Conservation (phyloP, 2,113 vertebrate species). For the Halcyon malimbica region DNA sequence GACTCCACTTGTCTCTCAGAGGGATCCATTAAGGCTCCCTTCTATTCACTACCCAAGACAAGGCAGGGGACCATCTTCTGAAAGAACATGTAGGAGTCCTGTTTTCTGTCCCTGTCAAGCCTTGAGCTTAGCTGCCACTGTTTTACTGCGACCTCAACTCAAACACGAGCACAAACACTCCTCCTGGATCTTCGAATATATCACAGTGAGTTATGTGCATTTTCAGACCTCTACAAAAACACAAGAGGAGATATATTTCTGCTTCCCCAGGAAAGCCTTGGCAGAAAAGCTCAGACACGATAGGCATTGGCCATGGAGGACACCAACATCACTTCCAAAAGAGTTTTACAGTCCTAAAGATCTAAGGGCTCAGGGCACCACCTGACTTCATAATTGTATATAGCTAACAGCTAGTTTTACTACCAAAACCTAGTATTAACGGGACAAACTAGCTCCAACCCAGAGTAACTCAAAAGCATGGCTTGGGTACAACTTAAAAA, state of each 20-base stretch:
- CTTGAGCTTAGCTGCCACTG: background rate
- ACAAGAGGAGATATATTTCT: background rate
- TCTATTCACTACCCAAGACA: background rate
- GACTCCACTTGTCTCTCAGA: background rate
- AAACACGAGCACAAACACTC: background rate
- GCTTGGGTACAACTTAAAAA: background rate
- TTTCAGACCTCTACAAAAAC: background rate
- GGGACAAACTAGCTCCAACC: background rate
- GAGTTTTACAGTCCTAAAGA: background rate
- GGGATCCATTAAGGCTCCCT: background rate
- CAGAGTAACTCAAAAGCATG: background rate
- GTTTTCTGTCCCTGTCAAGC: background rate
- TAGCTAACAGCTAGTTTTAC: background rate
- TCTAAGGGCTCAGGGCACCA: background rate
- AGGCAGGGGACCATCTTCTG: background rate
- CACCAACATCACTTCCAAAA: background rate
- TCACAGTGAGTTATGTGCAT: background rate
- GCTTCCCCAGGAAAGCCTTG: background rate
- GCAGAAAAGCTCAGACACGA: background rate
- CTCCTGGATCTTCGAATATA: background rate
- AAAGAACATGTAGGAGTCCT: accelerated
- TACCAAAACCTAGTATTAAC: background rate
- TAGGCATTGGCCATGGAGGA: accelerated
- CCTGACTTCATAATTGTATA: accelerated
- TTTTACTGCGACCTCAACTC: background rate